phyloP scores from a whole-genome alignment of 2,888 invertebrate genomes.

The Drosophila limbata region DNA sequence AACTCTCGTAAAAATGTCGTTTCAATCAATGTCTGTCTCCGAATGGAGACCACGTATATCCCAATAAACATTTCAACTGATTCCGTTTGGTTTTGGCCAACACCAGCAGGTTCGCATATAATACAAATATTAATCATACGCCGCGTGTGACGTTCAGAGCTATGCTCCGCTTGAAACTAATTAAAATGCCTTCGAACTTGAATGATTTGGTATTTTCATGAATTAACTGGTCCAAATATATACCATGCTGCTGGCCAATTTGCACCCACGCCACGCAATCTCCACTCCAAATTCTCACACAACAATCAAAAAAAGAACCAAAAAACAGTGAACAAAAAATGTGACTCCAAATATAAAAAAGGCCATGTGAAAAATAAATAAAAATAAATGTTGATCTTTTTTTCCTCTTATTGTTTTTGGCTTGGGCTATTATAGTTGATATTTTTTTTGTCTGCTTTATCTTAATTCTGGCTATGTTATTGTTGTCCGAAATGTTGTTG shows the following conservation, averaged over 20 bases:
- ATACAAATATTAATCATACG: conserved; percentile 63
- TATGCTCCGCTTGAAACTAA: conserved; percentile 68
- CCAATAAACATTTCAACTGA: conserved; percentile 28
- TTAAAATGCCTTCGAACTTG: conserved; percentile 74
- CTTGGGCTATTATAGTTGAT: conserved; percentile 66
- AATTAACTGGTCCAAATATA: conserved; percentile 65
- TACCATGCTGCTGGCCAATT: conserved; percentile 65
- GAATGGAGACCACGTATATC: conserved; percentile 23
- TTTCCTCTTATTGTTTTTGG: conserved; percentile 47
- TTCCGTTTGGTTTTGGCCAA: conserved; percentile 39
- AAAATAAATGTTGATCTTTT: conserved; percentile 58
- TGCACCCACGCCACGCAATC: conserved; percentile 59
- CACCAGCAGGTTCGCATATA: conserved; percentile 12
- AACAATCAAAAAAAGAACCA: conserved; percentile 7
- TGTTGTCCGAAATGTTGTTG: conserved; percentile 24
- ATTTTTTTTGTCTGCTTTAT: conserved; percentile 44
- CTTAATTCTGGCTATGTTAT: conserved; percentile 45
- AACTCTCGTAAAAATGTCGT: conserved; percentile 32
- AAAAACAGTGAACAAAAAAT: conserved; percentile 22
- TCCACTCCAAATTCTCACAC: conserved; percentile 28
- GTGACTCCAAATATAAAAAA: conserved; percentile 52
- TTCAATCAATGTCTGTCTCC: conserved; percentile 50
- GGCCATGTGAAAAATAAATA: conserved; percentile 77
- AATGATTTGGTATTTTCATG: conserved; percentile 78
- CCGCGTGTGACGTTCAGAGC: conserved; percentile 45